phyloP scores from a whole-genome alignment of 2,888 invertebrate species.

The Physocephala rufipes region DNA sequence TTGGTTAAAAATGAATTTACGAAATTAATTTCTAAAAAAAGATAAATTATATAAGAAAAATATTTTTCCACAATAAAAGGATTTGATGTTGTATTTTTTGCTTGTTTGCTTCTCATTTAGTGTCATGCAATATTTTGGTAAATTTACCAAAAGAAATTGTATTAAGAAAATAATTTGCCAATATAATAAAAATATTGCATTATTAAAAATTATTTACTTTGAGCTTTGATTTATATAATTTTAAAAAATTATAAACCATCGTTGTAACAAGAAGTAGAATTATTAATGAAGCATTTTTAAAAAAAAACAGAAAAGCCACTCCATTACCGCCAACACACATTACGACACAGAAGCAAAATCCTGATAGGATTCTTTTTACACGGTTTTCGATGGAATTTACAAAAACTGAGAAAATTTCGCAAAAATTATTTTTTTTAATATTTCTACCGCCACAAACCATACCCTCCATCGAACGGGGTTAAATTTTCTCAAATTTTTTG shows the following conservation, averaged over 20 bases:
- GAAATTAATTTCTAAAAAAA: slow-evolving; percentile 14
- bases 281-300: neutral
- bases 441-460: too few species aligned
- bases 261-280: slow-evolving; percentile 35
- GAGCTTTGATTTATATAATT: slow-evolving; percentile 31
- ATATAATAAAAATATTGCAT: neutral
- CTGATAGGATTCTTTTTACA: too few species aligned
- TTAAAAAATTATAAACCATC: neutral
- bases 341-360: too few species aligned
- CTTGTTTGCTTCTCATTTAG: neutral
- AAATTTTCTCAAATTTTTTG: too few species aligned
- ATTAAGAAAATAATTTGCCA: too few species aligned
- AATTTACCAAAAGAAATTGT: too few species aligned
- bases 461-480: too few species aligned
- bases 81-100: slow-evolving; percentile 27
- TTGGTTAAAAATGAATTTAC: slow-evolving; percentile 5
- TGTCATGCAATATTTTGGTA: slow-evolving; percentile 3
- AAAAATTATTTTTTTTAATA: too few species aligned
- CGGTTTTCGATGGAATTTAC: too few species aligned
- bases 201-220: neutral
- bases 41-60: neutral
- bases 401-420: too few species aligned
- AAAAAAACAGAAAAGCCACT: too few species aligned
- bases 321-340: too few species aligned
- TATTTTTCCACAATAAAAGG: neutral